Evolutionary conservation across 30 jellyfish, hydroid and myxozoan genomes (phyloP).

Genomic region (Hydractinia echinata): DNA sequence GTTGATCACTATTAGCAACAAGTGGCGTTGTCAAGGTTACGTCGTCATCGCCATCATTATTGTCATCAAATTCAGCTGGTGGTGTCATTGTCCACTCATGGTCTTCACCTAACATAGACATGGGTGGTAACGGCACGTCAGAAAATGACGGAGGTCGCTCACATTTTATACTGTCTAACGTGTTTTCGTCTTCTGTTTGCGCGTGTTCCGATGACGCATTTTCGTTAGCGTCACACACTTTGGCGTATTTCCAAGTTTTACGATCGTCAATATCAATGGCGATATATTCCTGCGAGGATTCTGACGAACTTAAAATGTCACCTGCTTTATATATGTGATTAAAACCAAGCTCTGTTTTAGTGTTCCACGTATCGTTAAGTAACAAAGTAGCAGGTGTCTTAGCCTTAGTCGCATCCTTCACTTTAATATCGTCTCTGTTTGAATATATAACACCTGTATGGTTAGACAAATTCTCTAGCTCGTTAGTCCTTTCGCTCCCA

Average conservation of each 20-base stretch:
- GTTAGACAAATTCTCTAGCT: not conserved
- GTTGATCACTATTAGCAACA: not conserved
- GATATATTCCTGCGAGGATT: constrained; percentile 3
- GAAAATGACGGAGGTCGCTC: constrained; percentile 52
- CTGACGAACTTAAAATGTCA: not conserved
- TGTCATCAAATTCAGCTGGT: constrained; percentile 44
- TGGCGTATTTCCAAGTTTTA: constrained; percentile 9
- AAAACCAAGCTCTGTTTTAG: constrained; percentile 4
- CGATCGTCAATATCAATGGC: constrained; percentile 14
- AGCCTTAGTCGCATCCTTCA: not conserved
- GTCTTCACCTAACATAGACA: constrained; percentile 53
- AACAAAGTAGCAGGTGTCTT: not conserved
- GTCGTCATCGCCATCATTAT: constrained; percentile 6
- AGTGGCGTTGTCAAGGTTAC: not conserved
- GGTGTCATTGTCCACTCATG: constrained; percentile 41
- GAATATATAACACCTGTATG: not conserved
- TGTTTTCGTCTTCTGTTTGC: not conserved
- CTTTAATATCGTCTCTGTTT: too few relatives aligned
- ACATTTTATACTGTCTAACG: not conserved
- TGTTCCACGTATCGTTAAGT: constrained; percentile 2
- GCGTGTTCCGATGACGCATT: not conserved
- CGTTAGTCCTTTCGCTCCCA: constrained; percentile 1
- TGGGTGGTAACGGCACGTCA: constrained; percentile 84
- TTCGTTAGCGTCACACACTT: constrained; percentile 1
- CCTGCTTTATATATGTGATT: not conserved